Base-by-base conservation (phyloP, 2,888 invertebrate species). In the Heliconius ethilla region DNA sequence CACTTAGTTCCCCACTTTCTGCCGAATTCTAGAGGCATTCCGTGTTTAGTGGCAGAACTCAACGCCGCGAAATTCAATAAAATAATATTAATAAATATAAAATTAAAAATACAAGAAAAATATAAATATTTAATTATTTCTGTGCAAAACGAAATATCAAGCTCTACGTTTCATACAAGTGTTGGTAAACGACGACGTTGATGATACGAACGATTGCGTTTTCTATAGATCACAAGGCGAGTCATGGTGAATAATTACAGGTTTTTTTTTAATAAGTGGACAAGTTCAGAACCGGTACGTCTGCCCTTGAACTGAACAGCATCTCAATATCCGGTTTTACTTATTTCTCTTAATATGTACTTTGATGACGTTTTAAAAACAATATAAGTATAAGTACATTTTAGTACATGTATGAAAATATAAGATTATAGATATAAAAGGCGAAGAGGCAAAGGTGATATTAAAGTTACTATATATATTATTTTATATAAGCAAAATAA, bases 301-400 rank as follows among this genome's bases (percentile, higher is more conserved):
- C 65, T 79, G 84, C 82, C 85, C 85, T 85, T 86, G 86, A 85
- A 86, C 83, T 82, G 81, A 70, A 77, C 69, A 72, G 77, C 81
- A 82, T 79, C 78, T 80, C 77, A 76, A 82, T 75, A 81, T 83
- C 83, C 82, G 81, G 83, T 83, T 77, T 73, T 77, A 67, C 65
- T 65, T 76, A 65, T 73, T 77, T 77, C 59, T 76, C 66, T 70
- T 40, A 37, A 75, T 70, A 75, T 37, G 40, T 27, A 59, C 7
- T 73, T 59, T 55, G 72, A 40, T 72, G 66, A 73, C 18, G 66
- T 66, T 59, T 65, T 55, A 15, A 13, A 66, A n/a, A n/a, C n/a
- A n/a, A n/a, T n/a, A n/a, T n/a, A n/a, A n/a, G n/a, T n/a, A n/a
- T n/a, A n/a, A n/a, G n/a, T 66, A 37, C 29, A 13, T 63, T 15